These are phyloP conservation scores for Spheniscus humboldti DNA, from an alignment of 2,797 vertebrate genomes.

Conservation along the genomic window DNA sequence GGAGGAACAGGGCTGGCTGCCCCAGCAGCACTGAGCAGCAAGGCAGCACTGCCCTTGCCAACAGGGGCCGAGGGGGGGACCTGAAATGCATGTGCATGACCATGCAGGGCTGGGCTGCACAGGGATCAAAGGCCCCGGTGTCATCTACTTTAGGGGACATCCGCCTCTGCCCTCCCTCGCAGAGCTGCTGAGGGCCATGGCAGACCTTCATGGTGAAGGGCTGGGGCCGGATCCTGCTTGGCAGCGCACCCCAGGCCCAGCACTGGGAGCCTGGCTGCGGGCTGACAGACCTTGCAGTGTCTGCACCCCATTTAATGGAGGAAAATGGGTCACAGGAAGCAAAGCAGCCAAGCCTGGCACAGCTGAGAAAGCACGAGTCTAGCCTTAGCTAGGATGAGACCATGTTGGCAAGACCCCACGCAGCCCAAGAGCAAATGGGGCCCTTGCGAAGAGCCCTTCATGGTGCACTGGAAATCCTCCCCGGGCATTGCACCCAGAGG, in stretches of 20 bases:
- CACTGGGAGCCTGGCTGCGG: not conserved
- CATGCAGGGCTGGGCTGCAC: not conserved
- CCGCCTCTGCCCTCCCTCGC: not conserved
- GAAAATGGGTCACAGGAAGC: not conserved
- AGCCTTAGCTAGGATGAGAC: not conserved
- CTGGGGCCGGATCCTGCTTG: not conserved
- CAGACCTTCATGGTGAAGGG: fast-evolving
- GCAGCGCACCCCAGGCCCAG: not conserved
- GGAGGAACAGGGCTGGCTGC: not conserved
- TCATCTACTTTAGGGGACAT: not conserved
- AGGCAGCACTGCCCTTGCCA: fast-evolving
- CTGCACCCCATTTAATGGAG: not conserved
- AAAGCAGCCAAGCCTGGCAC: not conserved
- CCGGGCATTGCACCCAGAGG: not conserved
- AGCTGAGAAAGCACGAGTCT: not conserved
- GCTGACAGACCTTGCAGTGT: not conserved
- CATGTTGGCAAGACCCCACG: not conserved
- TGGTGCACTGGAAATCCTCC: not conserved
- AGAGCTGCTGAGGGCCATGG: not conserved
- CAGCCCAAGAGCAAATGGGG: not conserved
- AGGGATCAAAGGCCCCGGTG: fast-evolving
- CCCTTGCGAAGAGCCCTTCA: not conserved
- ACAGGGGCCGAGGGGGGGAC: fast-evolving
- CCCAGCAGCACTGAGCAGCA: not conserved
- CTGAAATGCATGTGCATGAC: fast-evolving